Conservation (phyloP, 2,888 invertebrate species). For the Buathra laborator region DNA sequence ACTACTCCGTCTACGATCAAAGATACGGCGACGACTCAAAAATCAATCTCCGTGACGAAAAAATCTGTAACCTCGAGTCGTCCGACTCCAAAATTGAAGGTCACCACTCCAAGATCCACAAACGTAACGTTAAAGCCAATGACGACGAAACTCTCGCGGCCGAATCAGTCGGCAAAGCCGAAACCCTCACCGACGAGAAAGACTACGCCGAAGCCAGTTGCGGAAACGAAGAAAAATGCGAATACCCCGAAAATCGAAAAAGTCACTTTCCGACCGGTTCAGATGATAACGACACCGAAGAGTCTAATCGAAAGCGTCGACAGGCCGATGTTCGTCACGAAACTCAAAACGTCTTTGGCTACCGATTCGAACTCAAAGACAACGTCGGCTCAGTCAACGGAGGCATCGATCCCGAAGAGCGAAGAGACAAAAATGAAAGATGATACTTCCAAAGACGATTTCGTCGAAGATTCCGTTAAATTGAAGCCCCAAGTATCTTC, state of each 20-base stretch:
- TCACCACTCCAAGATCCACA: slow-evolving; percentile 69
- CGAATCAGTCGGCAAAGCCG: slow-evolving; percentile 66
- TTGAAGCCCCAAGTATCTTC: slow-evolving; percentile 71
- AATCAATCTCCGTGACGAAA: slow-evolving; percentile 68
- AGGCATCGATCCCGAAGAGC: not conserved
- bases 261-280: slow-evolving; percentile 81
- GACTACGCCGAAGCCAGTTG: slow-evolving; percentile 68
- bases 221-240: slow-evolving; percentile 72
- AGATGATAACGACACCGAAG: slow-evolving; percentile 76
- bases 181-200: slow-evolving; percentile 71
- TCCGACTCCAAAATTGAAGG: slow-evolving; percentile 71
- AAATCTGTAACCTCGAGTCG: slow-evolving; percentile 66
- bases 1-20: slow-evolving; percentile 2
- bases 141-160: slow-evolving; percentile 65
- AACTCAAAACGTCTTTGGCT: slow-evolving; percentile 88
- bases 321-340: slow-evolving; percentile 85
- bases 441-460: slow-evolving; percentile 51
- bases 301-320: slow-evolving; percentile 73
- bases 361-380: slow-evolving; percentile 85
- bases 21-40: slow-evolving; percentile 49
- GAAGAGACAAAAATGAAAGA: slow-evolving; percentile 42
- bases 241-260: slow-evolving; percentile 81
- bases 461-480: slow-evolving; percentile 67
- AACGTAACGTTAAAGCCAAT: slow-evolving; percentile 72
- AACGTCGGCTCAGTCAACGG: slow-evolving; percentile 41